phyloP scores from a whole-genome alignment of 2,797 vertebrate genomes.

The Sebastolobus alascanus region DNA sequence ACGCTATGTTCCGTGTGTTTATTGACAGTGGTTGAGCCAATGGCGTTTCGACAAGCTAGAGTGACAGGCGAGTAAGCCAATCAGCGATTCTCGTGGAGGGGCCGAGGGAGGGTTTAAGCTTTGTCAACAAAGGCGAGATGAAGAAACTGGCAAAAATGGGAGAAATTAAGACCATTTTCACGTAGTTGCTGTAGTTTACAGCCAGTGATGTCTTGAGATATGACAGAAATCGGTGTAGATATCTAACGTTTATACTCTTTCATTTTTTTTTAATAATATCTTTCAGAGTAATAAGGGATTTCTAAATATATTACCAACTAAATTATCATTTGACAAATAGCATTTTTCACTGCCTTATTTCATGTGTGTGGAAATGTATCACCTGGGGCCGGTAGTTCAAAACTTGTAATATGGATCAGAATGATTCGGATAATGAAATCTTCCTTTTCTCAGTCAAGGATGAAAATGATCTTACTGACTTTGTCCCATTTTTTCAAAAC shows the following conservation, averaged over 20 bases:
- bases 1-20: slow-evolving; percentile 57
- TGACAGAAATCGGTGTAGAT: neutral
- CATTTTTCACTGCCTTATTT: neutral
- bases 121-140: slow-evolving; percentile 83
- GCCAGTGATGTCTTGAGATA: fast-evolving
- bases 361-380: neutral
- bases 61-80: slow-evolving; percentile 58
- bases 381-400: neutral
- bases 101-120: slow-evolving; percentile 50
- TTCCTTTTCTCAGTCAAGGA: too few relatives aligned
- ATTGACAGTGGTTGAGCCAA: slow-evolving; percentile 71
- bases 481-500: too few relatives aligned
- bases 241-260: neutral
- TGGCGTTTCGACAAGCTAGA: slow-evolving; percentile 25
- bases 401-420: too few relatives aligned
- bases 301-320: neutral
- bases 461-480: too few relatives aligned
- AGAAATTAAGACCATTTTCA: neutral
- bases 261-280: neutral
- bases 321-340: neutral
- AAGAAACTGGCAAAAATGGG: slow-evolving; percentile 52
- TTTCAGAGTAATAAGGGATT: neutral
- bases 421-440: too few relatives aligned
- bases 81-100: slow-evolving; percentile 16
- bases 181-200: neutral